These are phyloP conservation scores for Drosophila arawakana DNA, from an alignment of 1,140 invertebrate genomes.

Conservation along the genomic window DNA sequence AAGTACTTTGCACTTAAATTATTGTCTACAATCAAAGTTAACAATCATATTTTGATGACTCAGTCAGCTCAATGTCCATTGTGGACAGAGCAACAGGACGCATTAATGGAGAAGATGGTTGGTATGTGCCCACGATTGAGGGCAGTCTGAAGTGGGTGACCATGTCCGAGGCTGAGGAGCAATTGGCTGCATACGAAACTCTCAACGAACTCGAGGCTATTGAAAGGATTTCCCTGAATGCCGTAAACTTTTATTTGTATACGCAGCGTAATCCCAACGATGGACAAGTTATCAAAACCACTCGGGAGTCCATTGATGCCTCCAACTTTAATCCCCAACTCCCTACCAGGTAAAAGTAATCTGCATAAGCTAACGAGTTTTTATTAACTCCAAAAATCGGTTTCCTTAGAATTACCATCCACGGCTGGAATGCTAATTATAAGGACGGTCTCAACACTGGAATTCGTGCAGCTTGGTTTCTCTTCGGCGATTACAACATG, in stretches of 20 bases:
- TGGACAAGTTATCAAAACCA: slow-evolving; percentile 49
- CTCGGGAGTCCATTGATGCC: slow-evolving; percentile 40
- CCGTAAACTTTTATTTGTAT: slow-evolving; percentile 64
- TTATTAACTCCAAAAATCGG: too few relatives aligned
- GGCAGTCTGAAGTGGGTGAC: slow-evolving; percentile 53
- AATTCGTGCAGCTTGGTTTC: slow-evolving; percentile 85
- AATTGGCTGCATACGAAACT: slow-evolving; percentile 46
- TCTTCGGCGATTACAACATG: slow-evolving; percentile 84
- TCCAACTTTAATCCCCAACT: slow-evolving; percentile 57
- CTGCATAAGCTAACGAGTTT: too few relatives aligned
- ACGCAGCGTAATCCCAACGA: slow-evolving; percentile 51
- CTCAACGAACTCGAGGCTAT: slow-evolving; percentile 33
- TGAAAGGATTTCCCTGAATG: slow-evolving; percentile 49
- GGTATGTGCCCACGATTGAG: slow-evolving; percentile 59
- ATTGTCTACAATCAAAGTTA: background rate
- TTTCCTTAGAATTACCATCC: slow-evolving; percentile 63
- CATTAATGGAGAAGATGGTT: slow-evolving; percentile 56
- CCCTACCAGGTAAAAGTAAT: slow-evolving; percentile 53
- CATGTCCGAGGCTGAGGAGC: slow-evolving; percentile 33
- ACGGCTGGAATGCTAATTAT: slow-evolving; percentile 77
- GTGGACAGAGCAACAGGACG: slow-evolving; percentile 40
- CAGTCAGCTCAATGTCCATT: slow-evolving; percentile 54
- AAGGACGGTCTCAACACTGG: slow-evolving; percentile 65
- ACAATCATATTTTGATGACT: background rate
- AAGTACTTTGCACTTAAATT: slow-evolving; percentile 33